A percentile compares a stretch with the other conserved stretches of the same genome.
phyloP scores from a whole-genome alignment of 2,113 vertebrate species.

The Lucifuga dentata region DNA sequence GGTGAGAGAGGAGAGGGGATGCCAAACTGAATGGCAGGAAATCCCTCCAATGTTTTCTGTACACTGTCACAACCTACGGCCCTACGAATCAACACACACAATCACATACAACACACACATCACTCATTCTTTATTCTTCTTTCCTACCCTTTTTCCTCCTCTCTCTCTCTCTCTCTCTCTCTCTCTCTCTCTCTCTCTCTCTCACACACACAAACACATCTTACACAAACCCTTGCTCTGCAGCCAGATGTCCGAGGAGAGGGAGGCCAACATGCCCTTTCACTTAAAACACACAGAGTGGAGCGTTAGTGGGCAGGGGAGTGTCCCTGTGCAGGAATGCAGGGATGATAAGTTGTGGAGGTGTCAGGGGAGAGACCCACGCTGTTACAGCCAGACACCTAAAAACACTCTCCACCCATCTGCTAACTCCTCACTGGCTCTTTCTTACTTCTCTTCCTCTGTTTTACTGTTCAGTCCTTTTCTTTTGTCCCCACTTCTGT shows the following conservation, averaged over 20 bases:
- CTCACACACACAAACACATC: conserved; percentile 63
- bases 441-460: conserved; percentile 1
- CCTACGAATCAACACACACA: conserved; percentile 50
- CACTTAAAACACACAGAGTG: conserved; percentile 60
- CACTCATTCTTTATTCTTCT: neutral
- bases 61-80: conserved; percentile 62
- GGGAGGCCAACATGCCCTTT: conserved; percentile 73
- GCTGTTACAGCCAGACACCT: conserved; percentile 79
- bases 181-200: conserved; percentile 23
- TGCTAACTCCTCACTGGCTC: conserved; percentile 40
- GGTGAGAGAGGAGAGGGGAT: conserved; percentile 57
- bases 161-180: neutral
- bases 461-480: neutral
- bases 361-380: conserved; percentile 77
- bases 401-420: conserved; percentile 71
- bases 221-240: conserved; percentile 58
- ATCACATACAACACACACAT: conserved; percentile 10
- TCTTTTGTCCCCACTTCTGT: conserved; percentile 17
- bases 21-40: conserved; percentile 82
- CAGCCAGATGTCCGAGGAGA: conserved; percentile 77
- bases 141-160: neutral
- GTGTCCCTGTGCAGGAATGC: conserved; percentile 80
- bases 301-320: conserved; percentile 76
- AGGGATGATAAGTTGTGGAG: conserved; percentile 78
- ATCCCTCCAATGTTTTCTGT: conserved; percentile 83